Base-by-base conservation (phyloP, 37 sponge, comb jelly and placozoan species). In the Eunapius fragilis region DNA sequence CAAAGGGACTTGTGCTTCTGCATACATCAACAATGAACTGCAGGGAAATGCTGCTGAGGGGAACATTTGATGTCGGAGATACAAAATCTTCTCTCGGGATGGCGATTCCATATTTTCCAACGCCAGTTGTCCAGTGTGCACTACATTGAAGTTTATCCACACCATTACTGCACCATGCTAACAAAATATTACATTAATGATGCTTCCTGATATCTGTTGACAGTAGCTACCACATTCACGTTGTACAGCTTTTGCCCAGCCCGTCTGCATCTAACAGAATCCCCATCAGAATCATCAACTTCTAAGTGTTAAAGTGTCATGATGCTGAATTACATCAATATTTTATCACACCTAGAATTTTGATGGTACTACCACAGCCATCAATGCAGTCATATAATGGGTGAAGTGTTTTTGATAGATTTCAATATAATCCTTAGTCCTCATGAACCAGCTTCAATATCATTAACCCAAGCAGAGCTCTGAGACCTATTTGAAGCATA, bases 141-240 rank as follows among this genome's bases (percentile, higher is more conserved):
- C 30, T 26, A 25, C 72, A 74, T 26, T 9, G 13, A 31, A 76
- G 78, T 24, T n/a, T 68, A 78, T 78, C 75, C 10, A 31, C 22
- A 83, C 37, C 17, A 41, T 41, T 41, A 41, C 41, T 41, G 41
- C 41, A 41, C 41, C 41, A 41, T 41, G 6, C 41, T 9, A 6
- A 41, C 6, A 9, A 41, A 41, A 3, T 41, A 41, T 41, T 41
- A 41, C 41, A 41, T 41, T 6, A 41, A 9, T 41, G 3, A 41
- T 41, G 41, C 6, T 76, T 50, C 74, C 83, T 47, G 78, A 78
- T 32, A 88, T 73, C 25, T 34, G 23, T 13, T 32, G 17, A 67
- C 89, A 88, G 32, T 77, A 78, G 17, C 83, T 78, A 31, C 47
- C 82, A 82, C 89, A 88, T 74, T 88, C 89, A 88, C 50, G 58